Evolutionary conservation across 2,888 invertebrate species (phyloP), one percentile per base, ranked within the genome.

Genomic region (Aricia artaxerxes): DNA sequence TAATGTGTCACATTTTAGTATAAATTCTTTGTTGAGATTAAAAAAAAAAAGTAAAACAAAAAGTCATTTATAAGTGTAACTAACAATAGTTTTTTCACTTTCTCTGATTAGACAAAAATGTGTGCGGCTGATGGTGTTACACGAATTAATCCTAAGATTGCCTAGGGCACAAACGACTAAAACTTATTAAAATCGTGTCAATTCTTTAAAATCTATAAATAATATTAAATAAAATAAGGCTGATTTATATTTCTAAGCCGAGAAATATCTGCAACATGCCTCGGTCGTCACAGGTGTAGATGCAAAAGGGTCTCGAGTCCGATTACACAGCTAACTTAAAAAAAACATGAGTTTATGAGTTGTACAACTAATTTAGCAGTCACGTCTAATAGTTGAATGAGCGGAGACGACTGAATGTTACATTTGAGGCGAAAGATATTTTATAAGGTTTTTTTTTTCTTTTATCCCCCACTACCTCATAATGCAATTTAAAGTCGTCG

Each of bases 101-200:
- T 35, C 31, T 69, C 35, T 5, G 1, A 16, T 69, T 69, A 11
- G 11, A 69, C 13, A 4, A 69, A 38, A 5, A 35, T 38, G 3
- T 38, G 40, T 44, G 11, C n/a, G 11, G 44, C 35, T 76, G 53
- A 35, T 40, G 44, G 76, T 77, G 61, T 60, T 24, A 77, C 61
- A 77, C 77, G n/a, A 38, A 77, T 64, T 11, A 61, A 35, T 64
- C 4, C 77, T 77, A 77, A 35, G 35, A 69, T 69, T 77, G 61
- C 61, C 77, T 77, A 77, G 77, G 77, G 77, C 77, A 77, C 13
- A 35, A 76, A 60, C 61, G 6, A 40, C 77, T 77, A 77, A 77
- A 77, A 77, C 60, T 60, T 61, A 60, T 60, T 77, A 77, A 77
- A 77, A 77, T 40, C 24, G 60, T 77, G 77, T 77, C 53, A 35